Conservation (phyloP, 2,113 vertebrate species). For the Sylvietta virens region DNA sequence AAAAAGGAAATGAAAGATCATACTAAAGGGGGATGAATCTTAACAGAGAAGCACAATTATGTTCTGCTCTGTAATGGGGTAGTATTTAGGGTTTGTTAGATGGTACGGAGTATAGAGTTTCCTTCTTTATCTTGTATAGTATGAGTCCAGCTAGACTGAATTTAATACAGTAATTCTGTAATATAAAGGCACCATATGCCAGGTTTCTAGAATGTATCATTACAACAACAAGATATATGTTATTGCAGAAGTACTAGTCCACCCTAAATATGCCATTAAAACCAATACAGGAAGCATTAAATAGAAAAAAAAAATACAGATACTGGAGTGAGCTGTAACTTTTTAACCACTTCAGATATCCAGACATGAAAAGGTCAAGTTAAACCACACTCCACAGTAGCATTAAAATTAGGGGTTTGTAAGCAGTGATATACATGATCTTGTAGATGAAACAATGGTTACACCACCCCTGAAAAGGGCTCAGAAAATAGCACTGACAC, state of each 20-base stretch:
- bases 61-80: neutral
- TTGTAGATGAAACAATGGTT: constrained; percentile 14
- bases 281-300: neutral
- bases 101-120: neutral
- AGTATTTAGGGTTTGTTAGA: neutral
- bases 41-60: neutral
- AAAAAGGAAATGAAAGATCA: neutral
- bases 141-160: neutral
- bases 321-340: neutral
- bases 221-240: neutral
- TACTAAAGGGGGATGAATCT: neutral
- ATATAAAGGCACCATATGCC: neutral
- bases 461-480: neutral
- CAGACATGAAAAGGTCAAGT: neutral
- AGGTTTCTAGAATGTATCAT: neutral
- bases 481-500: neutral
- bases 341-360: neutral
- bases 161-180: neutral
- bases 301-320: neutral
- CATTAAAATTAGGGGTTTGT: neutral
- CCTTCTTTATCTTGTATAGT: neutral
- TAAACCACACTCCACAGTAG: neutral
- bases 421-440: neutral
- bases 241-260: neutral
- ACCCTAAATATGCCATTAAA: neutral